Evolutionary conservation across 2,797 vertebrate genomes (phyloP).

Genomic region (Spinibarbus caldwelli): DNA sequence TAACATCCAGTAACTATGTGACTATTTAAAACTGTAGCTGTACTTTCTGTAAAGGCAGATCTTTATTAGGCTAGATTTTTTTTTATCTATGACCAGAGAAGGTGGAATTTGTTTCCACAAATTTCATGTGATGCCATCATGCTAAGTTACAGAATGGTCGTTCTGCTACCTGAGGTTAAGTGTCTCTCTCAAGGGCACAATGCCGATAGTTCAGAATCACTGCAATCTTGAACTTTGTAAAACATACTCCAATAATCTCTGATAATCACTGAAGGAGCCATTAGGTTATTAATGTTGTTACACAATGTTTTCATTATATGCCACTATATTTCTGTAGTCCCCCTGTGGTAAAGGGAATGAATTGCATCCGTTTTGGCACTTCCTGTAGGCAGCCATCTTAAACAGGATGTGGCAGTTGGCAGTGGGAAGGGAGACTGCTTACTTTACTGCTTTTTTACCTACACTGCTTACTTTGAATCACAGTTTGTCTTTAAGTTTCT

Average conservation of each 20-base stretch:
- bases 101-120: background rate
- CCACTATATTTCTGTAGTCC: background rate
- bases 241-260: background rate
- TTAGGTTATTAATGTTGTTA: no score
- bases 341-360: background rate
- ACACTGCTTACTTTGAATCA: background rate
- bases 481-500: background rate
- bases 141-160: constrained; percentile 14
- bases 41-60: background rate
- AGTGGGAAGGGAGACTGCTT: background rate
- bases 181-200: constrained; percentile 14
- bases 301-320: no score
- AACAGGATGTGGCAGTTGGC: background rate
- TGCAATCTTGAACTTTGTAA: background rate
- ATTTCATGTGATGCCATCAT: constrained; percentile 14
- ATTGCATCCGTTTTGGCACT: background rate
- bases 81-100: background rate
- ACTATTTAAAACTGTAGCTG: background rate
- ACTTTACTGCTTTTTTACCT: background rate
- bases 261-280: no score
- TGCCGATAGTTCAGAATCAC: background rate
- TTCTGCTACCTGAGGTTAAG: constrained; percentile 5
- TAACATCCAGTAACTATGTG: background rate
- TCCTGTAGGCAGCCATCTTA: background rate
- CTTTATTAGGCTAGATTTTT: background rate